Base-by-base conservation (phyloP, 2,113 vertebrate species). In the Eidolon helvum region DNA sequence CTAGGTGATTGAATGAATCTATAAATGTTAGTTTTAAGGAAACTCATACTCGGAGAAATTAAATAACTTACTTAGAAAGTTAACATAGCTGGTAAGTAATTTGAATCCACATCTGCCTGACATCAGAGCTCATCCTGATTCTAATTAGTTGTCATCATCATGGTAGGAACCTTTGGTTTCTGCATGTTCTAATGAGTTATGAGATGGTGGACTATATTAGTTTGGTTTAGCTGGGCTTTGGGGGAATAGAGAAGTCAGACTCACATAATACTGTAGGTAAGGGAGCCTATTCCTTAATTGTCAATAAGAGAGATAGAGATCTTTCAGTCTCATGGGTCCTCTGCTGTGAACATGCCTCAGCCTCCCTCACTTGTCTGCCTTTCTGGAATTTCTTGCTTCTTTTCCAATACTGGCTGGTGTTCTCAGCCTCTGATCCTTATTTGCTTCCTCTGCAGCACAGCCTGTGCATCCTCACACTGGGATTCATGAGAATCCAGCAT, bases 1-100 rank as follows among this genome's bases (percentile, higher is more conserved):
- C 48, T 35, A 89, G 35, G 48, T 75, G n/a, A 69, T 10, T 83
- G 33, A 88, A 43, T 66, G 28, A 91, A 59, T 75, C 38, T 9
- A 38, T 94, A 57, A 57, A 53, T 87, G 10, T 87, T 92, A 87
- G 26, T 91, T 93, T 90, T 95, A 82, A 95, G 45, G 40, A 43
- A 87, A 87, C n/a, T 65, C 43, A 19, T 10, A 53, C 22, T 28
- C 50, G 33, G 53, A 89, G 72, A 94, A 88, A 93, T 85, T 22
- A 48, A 33, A 5, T 63, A 87, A 84, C 40, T 35, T 69, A n/a
- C n/a, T 63, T 18, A 38, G 45, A 57, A 48, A 50, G 11, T 50
- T 75, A 50, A 33, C 40, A 74, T 38, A 57, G 30, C 28, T 82
- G 33, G 10, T 69, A 66, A 80, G 28, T 45, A 33, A 12, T 57